These are phyloP conservation scores for Lordiphosa collinella DNA, from an alignment of 1,140 invertebrate genomes.

Conservation along the genomic window DNA sequence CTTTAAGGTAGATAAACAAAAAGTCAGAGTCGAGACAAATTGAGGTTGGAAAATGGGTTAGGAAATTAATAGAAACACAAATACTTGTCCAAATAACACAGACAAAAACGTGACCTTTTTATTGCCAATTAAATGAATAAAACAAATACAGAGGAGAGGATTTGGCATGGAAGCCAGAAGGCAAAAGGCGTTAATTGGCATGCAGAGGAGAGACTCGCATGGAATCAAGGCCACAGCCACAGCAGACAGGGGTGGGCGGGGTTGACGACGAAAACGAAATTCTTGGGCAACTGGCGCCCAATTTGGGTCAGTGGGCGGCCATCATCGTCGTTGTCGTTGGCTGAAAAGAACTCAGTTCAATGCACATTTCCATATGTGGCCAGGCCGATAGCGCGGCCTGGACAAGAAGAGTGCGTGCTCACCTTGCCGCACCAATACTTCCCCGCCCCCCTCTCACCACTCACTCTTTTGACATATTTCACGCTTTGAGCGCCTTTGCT, in stretches of 20 bases:
- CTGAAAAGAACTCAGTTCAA: constrained; percentile 45
- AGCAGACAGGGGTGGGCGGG: constrained; percentile 12
- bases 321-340: constrained; percentile 31
- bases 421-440: constrained; percentile 23
- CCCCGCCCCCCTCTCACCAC: background rate
- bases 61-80: constrained; percentile 25
- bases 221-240: constrained; percentile 62
- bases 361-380: constrained; percentile 46
- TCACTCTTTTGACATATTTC: constrained; percentile 37
- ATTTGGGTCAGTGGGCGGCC: constrained; percentile 67
- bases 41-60: constrained; percentile 35
- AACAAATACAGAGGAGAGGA: constrained; percentile 22
- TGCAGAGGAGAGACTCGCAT: constrained; percentile 29
- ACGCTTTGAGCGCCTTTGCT: constrained; percentile 15
- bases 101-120: constrained; percentile 34
- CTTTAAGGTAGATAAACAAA: constrained; percentile 10
- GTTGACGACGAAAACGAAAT: constrained; percentile 45
- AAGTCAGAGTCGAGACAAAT: constrained; percentile 28
- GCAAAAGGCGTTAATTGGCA: constrained; percentile 58
- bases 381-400: constrained; percentile 5
- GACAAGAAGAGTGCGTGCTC: constrained; percentile 19
- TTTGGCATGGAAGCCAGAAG: constrained; percentile 28
- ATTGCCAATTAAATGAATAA: constrained; percentile 56
- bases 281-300: constrained; percentile 51
- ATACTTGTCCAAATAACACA: background rate